Evolutionary conservation across 2,797 vertebrate species (phyloP).

Genomic region (Dipus sagitta): DNA sequence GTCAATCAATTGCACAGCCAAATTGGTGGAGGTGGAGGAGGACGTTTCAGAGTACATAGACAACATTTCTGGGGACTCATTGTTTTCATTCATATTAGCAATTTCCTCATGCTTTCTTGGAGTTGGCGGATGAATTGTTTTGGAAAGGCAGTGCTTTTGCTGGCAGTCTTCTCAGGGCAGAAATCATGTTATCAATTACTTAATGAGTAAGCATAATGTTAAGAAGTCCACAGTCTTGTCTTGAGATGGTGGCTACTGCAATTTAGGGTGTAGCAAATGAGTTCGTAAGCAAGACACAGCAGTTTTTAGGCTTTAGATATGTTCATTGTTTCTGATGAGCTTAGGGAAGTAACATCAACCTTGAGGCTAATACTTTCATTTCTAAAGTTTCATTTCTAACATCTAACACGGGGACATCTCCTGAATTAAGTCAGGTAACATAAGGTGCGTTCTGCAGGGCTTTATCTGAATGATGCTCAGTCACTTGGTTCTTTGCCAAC

Average conservation of each 20-base stretch:
- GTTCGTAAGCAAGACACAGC: neutral
- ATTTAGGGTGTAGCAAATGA: slow-evolving; percentile 41
- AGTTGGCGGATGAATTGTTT: neutral
- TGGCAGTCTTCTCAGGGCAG: neutral
- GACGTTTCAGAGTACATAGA: neutral
- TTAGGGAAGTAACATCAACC: neutral
- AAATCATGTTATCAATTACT: slow-evolving; percentile 14
- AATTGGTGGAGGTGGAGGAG: neutral
- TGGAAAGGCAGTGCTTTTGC: neutral
- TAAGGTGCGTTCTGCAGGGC: neutral
- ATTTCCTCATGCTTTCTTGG: slow-evolving; percentile 55
- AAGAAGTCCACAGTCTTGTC: neutral
- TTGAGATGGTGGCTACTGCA: neutral
- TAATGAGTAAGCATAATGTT: slow-evolving; percentile 18
- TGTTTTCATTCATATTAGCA: slow-evolving; percentile 12
- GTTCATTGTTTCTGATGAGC: neutral
- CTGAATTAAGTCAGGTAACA: neutral
- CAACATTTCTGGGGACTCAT: neutral
- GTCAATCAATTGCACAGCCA: neutral
- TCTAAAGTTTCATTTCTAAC: neutral
- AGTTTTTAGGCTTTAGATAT: neutral
- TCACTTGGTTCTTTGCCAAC: neutral
- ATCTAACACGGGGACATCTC: neutral
- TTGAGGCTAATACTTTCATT: neutral
- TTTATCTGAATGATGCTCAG: neutral